Evolutionary conservation across 2,113 vertebrate genomes (phyloP), one percentile per base, ranked within the genome.

Genomic region (Scartelaos histophorus): DNA sequence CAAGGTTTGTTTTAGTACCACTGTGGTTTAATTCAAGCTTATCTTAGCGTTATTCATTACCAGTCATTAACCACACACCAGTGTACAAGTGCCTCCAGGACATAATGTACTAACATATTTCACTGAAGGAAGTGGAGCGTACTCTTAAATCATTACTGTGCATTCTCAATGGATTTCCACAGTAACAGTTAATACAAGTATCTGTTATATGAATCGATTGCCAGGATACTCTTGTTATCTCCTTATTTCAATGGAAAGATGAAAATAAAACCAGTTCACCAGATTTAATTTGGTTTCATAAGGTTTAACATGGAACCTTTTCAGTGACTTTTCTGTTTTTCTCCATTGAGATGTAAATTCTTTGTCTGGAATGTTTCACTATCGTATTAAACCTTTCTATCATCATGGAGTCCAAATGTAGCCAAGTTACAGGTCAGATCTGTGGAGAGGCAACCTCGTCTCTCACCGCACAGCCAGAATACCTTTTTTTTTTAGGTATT

Each of bases 81-180:
- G 25, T 62, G 4, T 51, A 43, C 0, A 0, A 21, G 29, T 65
- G 58, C 5, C 45, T 22, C 21, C 34, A 74, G 21, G 38, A 66
- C 34, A 15, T 49, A 25, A 4, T 29, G 24, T 1, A 10, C 56
- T 17, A 49, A 69, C 34, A 74, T 15, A 34, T 61, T 61, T 17
- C 53, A 56, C 24, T 45, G 72, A 57, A 9, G 17, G 71, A 75
- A 78, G 82, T 67, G 43, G 47, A 45, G 1, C 3, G 21, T 51
- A 58, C 10, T 53, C 47, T 21, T 22, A 24, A 19, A 53, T n/a
- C 19, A 53, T 53, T 19, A 53, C 19, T 53, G 2, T 1, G 6
- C 9, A 10, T n/a, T 7, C 19, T n/a, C 5, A 53, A 53, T 51
- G 38, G 0, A 7, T 29, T 29, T 29, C 29, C 29, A 29, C 29